Percentiles rank a stretch among this genome's conserved stretches.
phyloP scores from a whole-genome alignment of 2,113 vertebrate species.

The Chamaea fasciata region DNA sequence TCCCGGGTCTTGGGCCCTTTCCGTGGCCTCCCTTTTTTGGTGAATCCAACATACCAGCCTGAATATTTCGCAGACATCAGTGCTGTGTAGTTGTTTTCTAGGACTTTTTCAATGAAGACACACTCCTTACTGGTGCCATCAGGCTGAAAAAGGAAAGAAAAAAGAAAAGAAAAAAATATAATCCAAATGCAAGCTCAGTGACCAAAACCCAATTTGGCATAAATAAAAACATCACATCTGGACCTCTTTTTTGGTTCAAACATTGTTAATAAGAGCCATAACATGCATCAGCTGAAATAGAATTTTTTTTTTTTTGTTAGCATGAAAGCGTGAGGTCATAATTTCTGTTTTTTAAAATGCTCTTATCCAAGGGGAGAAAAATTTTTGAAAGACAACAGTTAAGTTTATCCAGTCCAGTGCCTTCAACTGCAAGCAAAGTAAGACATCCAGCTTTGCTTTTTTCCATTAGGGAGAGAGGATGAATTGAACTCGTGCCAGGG shows the following conservation, averaged over 20 bases:
- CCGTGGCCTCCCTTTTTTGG: conserved; percentile 83
- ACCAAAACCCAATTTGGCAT: neutral
- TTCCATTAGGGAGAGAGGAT: neutral
- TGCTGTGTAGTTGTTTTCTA: conserved; percentile 87
- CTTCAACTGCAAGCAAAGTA: neutral
- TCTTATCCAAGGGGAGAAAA: neutral
- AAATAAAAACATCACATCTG: conserved; percentile 24
- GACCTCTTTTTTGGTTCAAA: neutral
- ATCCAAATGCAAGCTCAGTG: neutral
- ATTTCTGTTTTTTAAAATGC: neutral
- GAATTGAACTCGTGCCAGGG: neutral
- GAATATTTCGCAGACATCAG: conserved; percentile 85
- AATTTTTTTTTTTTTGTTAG: neutral
- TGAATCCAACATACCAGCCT: conserved; percentile 88
- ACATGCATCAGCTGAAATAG: conserved; percentile 23
- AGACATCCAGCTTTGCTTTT: neutral
- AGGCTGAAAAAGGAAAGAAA: conserved; percentile 58
- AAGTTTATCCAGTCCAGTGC: neutral
- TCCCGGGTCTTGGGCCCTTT: conserved; percentile 84
- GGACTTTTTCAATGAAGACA: conserved; percentile 85
- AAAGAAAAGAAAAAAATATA: neutral
- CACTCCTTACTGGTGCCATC: conserved; percentile 83
- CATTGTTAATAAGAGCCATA: neutral
- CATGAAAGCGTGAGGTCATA: neutral
- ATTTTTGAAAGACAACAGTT: neutral